These are phyloP conservation scores for Tetraneura akinire DNA, from an alignment of 1,140 invertebrate genomes.

Conservation along the genomic window DNA sequence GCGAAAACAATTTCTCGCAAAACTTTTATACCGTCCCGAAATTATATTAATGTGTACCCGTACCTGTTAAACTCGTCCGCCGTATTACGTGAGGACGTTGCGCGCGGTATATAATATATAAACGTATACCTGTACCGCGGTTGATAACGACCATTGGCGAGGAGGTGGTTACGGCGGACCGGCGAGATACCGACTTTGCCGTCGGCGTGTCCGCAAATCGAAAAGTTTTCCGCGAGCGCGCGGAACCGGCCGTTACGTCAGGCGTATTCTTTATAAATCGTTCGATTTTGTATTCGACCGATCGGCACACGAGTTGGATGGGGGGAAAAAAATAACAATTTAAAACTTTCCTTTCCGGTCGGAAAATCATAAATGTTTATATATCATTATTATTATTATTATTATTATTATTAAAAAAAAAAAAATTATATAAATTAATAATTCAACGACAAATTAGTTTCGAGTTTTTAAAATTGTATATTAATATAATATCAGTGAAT, in stretches of 20 bases:
- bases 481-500: too few relatives aligned
- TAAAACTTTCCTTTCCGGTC: not conserved
- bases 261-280: not conserved
- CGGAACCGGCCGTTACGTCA: not conserved
- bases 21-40: constrained; percentile 1
- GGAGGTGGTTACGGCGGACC: not conserved
- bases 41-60: too few relatives aligned
- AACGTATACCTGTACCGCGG: not conserved
- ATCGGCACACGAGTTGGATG: not conserved
- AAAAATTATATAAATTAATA: too few relatives aligned
- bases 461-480: too few relatives aligned
- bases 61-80: not conserved
- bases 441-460: too few relatives aligned
- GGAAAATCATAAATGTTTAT: not conserved
- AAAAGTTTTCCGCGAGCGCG: not conserved
- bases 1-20: constrained; percentile 33
- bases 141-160: not conserved
- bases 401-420: too few relatives aligned
- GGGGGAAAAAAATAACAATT: not conserved
- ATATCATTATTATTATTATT: too few relatives aligned
- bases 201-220: not conserved
- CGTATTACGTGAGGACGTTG: not conserved
- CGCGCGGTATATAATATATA: not conserved
- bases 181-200: not conserved
- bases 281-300: constrained; percentile 6